Percentiles rank a stretch among this genome's conserved stretches.
Conservation (phyloP, 2,797 vertebrate species). For the Chaetodon trifasciatus region DNA sequence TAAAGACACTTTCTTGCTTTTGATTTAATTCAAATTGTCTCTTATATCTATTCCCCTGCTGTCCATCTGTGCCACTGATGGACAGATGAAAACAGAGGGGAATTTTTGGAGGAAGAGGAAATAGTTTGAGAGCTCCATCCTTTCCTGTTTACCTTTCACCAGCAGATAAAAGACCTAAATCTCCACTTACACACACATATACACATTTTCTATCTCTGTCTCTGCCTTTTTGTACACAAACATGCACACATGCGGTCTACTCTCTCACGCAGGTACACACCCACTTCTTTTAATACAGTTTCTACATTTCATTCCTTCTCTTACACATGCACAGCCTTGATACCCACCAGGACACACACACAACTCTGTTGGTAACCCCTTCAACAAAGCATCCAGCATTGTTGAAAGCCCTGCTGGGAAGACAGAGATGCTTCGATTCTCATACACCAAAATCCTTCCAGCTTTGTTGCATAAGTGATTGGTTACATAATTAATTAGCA, state of each 20-base stretch:
- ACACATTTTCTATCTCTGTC: conserved; percentile 29
- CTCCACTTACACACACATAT: conserved; percentile 18
- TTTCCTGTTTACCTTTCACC: conserved; percentile 81
- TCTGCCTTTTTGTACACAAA: conserved; percentile 47
- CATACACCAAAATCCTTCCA: conserved; percentile 6
- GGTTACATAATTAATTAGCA: conserved; percentile 63
- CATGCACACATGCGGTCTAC: conserved; percentile 5
- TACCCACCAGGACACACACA: background rate
- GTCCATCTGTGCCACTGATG: conserved; percentile 45
- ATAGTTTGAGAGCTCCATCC: conserved; percentile 72
- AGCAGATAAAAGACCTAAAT: conserved; percentile 69
- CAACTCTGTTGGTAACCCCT: background rate
- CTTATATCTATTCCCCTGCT: background rate
- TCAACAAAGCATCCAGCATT: background rate
- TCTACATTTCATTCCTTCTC: background rate
- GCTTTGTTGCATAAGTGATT: conserved; percentile 38
- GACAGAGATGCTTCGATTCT: background rate
- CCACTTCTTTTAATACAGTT: conserved; percentile 12
- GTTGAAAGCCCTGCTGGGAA: conserved; percentile 1
- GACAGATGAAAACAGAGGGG: conserved; percentile 41
- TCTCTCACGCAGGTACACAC: conserved; percentile 45
- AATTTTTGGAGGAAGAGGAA: conserved; percentile 71
- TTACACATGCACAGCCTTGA: background rate
- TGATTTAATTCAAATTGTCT: conserved; percentile 1
- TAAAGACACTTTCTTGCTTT: too few relatives aligned